Base-by-base conservation (phyloP, 1,140 invertebrate species). In the Anastrepha obliqua region DNA sequence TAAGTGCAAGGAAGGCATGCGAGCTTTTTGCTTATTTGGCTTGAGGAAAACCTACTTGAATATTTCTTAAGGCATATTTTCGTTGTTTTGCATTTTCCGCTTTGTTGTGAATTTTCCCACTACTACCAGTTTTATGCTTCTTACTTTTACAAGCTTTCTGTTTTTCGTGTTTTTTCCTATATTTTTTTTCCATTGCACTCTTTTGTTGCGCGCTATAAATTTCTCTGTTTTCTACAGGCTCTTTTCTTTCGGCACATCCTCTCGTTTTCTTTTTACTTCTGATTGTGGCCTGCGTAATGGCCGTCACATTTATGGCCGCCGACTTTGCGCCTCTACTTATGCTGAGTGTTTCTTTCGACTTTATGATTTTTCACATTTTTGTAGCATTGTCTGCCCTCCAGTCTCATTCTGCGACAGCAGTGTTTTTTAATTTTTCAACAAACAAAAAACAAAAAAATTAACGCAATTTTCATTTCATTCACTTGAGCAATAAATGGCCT, bases 351-450 rank as follows among this genome's bases (percentile, higher is more conserved):
- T 81, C 47, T 20, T 2, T 2, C 17, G 74, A 55, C 47, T 55
- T 81, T 55, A 81, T 81, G 74, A 81, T 81, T 81, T 81, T 20
- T 81, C n/a, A 47, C 47, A 55, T 81, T 81, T 81, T 55, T 51
- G 15, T 2, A 17, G 74, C 47, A 20, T 81, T 81, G 74, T 81
- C 74, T 81, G 51, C 11, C 8, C n/a, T 39, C 6, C 4, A 44
- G 51, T 74, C n/a, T 42, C 29, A 4, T 11, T 42, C 15, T 47
- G 15, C 17, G 3, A 4, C 67, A 17, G 67, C 67, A 44, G 29
- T 15, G 65, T 47, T 17, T 47, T 47, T 74, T 15, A 67, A 3
- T 39, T 74, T 47, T 8, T 29, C 13, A 13, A 0, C 4, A 39
- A 13, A 39, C 29, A 67, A 67, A 39, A 67, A 15, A 65, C 1